phyloP scores from a whole-genome alignment of 2,113 vertebrate species.

The Zosterops hypoxanthus region DNA sequence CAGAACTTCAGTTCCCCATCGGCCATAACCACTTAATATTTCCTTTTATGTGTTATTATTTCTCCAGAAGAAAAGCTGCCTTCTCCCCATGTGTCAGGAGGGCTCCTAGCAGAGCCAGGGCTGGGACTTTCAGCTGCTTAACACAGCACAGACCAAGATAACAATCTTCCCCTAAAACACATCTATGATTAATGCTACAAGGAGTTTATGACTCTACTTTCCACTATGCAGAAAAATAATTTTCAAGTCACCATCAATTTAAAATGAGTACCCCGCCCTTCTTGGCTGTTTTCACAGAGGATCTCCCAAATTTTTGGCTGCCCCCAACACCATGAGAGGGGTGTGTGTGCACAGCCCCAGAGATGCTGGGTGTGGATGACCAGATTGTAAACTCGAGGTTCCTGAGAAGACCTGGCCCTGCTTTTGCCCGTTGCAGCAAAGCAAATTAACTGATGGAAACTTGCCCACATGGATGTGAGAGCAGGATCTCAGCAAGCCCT shows the following conservation, averaged over 20 bases:
- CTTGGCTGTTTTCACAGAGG: slow-evolving; percentile 18
- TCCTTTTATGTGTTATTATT: background rate
- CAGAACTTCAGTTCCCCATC: background rate
- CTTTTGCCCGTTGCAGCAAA: background rate
- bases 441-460: background rate
- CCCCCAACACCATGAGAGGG: background rate
- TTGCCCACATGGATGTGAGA: background rate
- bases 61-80: background rate
- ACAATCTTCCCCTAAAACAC: background rate
- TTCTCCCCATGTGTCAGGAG: background rate
- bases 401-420: slow-evolving; percentile 3
- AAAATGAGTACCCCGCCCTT: slow-evolving; percentile 30
- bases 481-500: background rate
- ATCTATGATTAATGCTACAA: slow-evolving; percentile 30
- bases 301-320: slow-evolving; percentile 53
- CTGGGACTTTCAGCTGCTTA: slow-evolving; percentile 9
- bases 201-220: slow-evolving; percentile 31
- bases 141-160: background rate
- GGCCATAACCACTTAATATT: background rate
- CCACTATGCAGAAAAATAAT: slow-evolving; percentile 39
- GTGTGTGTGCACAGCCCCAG: background rate
- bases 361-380: slow-evolving; percentile 35
- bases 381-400: background rate
- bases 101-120: background rate
- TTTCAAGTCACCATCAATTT: slow-evolving; percentile 18